phyloP scores from a whole-genome alignment of 2,888 invertebrate genomes.

The Agelastica alni region DNA sequence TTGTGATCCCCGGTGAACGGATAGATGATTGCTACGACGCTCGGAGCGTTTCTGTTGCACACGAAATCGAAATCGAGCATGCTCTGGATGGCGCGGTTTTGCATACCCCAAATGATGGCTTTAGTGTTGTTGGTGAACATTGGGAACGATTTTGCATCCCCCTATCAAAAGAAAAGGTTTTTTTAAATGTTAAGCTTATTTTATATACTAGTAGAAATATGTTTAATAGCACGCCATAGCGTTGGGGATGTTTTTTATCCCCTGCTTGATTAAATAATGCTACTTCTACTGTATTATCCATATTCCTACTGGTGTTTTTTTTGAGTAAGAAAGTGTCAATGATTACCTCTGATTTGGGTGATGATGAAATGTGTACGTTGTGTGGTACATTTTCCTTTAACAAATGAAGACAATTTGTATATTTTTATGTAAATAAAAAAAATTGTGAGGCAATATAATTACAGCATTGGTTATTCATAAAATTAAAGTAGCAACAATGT shows the following conservation, averaged over 20 bases:
- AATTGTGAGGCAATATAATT: too few species aligned
- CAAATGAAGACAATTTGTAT: conserved; percentile 27
- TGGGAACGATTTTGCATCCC: conserved; percentile 50
- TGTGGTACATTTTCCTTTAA: conserved; percentile 44
- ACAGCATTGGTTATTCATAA: too few species aligned
- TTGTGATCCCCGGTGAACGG: conserved; percentile 99
- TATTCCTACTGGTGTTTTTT: too few species aligned
- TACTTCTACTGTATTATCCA: too few species aligned
- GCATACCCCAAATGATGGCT: conserved; percentile 99
- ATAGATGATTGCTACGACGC: conserved; percentile 95
- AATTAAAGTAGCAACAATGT: too few species aligned
- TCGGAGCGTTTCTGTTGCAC: conserved; percentile 85
- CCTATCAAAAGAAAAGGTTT: conserved; percentile 40
- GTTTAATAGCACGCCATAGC: too few species aligned
- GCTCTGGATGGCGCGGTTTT: conserved; percentile 93
- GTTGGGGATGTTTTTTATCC: too few species aligned
- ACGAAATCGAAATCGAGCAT: conserved; percentile 97
- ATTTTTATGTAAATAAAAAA: conserved; percentile 9
- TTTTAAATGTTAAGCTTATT: conserved; percentile 8
- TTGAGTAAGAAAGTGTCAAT: not conserved
- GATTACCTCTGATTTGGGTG: conserved; percentile 38
- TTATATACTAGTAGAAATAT: too few species aligned
- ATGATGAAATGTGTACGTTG: conserved; percentile 48
- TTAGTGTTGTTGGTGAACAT: conserved; percentile 85
- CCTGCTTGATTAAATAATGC: too few species aligned